Conservation (phyloP, 2,113 vertebrate species). For the Rhabdornis inornatus region DNA sequence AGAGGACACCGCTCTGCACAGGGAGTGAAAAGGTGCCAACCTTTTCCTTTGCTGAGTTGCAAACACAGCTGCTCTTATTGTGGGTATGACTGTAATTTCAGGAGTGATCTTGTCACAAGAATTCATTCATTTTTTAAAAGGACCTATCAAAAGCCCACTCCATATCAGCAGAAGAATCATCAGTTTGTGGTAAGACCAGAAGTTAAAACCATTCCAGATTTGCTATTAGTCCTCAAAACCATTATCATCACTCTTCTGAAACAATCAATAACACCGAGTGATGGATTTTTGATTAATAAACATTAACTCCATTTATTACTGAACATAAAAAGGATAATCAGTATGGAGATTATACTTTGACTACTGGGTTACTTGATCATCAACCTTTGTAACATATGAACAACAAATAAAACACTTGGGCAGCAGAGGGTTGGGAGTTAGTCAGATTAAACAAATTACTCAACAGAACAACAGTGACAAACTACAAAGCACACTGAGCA, state of each 20-base stretch:
- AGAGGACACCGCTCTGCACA: background rate
- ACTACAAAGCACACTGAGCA: background rate
- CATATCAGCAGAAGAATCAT: background rate
- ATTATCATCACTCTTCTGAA: background rate
- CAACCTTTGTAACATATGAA: constrained; percentile 61
- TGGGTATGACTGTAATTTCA: background rate
- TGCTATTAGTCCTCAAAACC: background rate
- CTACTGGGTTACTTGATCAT: background rate
- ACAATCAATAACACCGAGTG: background rate
- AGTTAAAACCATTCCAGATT: background rate
- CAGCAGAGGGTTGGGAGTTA: background rate
- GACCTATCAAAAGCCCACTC: background rate
- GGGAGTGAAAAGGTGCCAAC: background rate
- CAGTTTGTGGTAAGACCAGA: background rate
- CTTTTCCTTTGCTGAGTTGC: background rate
- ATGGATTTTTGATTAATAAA: constrained; percentile 33
- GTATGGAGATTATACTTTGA: constrained; percentile 5
- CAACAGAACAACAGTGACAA: background rate
- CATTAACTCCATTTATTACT: constrained; percentile 50
- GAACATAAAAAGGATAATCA: constrained; percentile 38
- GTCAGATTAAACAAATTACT: background rate
- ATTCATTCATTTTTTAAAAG: background rate
- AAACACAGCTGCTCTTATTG: background rate
- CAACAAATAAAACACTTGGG: background rate
- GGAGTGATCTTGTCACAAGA: background rate